These are phyloP conservation scores for Platysteira castanea DNA, from an alignment of 2,113 vertebrate genomes.

Conservation along the genomic window DNA sequence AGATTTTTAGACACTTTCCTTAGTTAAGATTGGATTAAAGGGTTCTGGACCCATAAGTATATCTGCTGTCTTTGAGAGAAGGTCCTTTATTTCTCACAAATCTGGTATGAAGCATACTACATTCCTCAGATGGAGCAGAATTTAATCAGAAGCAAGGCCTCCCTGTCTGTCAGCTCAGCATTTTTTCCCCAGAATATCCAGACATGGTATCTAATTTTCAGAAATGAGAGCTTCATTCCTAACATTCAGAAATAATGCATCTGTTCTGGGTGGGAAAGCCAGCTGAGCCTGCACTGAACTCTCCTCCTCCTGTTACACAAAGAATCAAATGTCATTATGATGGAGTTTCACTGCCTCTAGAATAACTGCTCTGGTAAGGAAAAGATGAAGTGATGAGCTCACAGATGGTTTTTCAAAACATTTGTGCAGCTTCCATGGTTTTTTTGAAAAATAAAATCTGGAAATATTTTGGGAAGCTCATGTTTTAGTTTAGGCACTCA, in stretches of 20 bases:
- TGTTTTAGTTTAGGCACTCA: not conserved
- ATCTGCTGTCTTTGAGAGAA: not conserved
- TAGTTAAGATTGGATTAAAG: not conserved
- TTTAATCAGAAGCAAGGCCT: not conserved
- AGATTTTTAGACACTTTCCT: not conserved
- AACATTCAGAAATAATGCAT: not conserved
- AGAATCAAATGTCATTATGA: not conserved
- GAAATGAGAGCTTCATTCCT: not conserved
- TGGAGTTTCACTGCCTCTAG: not conserved
- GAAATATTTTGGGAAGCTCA: not conserved
- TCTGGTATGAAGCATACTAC: not conserved
- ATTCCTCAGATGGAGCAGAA: not conserved
- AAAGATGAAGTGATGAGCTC: not conserved
- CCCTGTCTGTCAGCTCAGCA: not conserved
- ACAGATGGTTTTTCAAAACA: not conserved
- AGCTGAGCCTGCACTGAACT: not conserved
- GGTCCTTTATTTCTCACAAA: not conserved
- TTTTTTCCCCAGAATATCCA: not conserved
- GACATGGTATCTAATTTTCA: not conserved
- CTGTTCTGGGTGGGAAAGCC: not conserved
- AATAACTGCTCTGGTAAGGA: not conserved
- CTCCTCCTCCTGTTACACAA: not conserved
- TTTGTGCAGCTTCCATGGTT: not conserved
- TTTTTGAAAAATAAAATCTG: not conserved
- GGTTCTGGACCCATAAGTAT: not conserved